phyloP scores from a whole-genome alignment of 2,113 vertebrate genomes.

The Gavialis gangeticus region DNA sequence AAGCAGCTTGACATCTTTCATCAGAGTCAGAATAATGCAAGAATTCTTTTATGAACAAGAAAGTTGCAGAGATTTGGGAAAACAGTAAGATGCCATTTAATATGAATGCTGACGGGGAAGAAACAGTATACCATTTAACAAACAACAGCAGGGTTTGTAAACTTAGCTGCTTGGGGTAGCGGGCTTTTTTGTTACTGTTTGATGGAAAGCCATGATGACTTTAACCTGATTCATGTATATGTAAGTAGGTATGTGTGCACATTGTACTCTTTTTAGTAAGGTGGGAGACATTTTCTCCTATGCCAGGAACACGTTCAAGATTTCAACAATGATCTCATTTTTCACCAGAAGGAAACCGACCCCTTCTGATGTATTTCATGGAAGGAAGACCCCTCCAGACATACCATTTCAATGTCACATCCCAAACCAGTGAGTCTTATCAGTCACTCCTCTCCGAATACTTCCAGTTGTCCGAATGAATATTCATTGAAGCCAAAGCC shows the following conservation, averaged over 20 bases:
- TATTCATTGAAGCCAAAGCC: too few relatives aligned
- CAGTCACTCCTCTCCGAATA: too few relatives aligned
- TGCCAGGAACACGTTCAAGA: background rate
- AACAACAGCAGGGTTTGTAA: conserved; percentile 26
- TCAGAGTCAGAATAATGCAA: conserved; percentile 20
- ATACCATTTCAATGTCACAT: too few relatives aligned
- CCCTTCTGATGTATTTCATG: rapidly evolving
- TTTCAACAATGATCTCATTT: background rate
- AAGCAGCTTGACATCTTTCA: conserved; percentile 51
- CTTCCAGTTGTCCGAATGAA: too few relatives aligned
- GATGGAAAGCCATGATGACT: conserved; percentile 49
- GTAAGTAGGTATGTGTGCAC: background rate
- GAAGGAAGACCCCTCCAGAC: background rate
- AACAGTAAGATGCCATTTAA: conserved; percentile 46
- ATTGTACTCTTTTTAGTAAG: rapidly evolving
- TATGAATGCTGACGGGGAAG: conserved; percentile 7
- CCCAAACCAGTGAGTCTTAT: too few relatives aligned
- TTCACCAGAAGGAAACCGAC: rapidly evolving
- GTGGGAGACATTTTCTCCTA: background rate
- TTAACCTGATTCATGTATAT: conserved; percentile 36
- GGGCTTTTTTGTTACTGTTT: conserved; percentile 51
- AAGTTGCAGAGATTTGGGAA: conserved; percentile 27
- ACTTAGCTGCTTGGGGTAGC: conserved; percentile 28
- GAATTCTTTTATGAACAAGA: conserved; percentile 19
- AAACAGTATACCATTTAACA: conserved; percentile 25